These are phyloP conservation scores for Phaenicophaeus curvirostris DNA, from an alignment of 2,797 vertebrate species.

Conservation along the genomic window DNA sequence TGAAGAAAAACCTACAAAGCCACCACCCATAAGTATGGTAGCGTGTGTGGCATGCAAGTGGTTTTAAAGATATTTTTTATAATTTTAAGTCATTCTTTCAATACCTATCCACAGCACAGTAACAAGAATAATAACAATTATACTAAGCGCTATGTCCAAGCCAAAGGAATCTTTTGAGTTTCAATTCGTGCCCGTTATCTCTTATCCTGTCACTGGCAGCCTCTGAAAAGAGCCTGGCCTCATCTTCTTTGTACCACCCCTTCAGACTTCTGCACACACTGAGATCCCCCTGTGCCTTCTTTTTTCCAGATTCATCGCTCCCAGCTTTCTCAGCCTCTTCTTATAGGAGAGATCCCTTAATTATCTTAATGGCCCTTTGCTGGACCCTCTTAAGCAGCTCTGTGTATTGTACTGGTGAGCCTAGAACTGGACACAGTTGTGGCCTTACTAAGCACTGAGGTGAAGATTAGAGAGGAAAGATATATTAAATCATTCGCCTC, in stretches of 20 bases:
- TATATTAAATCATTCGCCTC: rapidly evolving
- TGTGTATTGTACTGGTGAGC: not conserved
- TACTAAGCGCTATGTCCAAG: not conserved
- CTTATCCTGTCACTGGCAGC: not conserved
- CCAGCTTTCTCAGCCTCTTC: not conserved
- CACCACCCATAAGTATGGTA: not conserved
- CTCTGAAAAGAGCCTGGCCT: not conserved
- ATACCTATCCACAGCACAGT: no score
- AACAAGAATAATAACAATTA: no score
- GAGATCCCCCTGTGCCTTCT: not conserved
- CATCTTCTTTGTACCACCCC: not conserved
- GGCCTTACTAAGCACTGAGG: not conserved
- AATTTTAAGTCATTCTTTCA: not conserved
- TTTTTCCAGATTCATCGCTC: not conserved
- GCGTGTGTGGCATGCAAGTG: not conserved
- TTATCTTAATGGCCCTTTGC: not conserved
- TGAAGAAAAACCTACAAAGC: not conserved
- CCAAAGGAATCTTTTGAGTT: not conserved
- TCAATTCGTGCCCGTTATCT: not conserved
- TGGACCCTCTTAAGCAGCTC: not conserved
- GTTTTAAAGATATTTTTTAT: not conserved
- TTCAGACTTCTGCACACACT: not conserved
- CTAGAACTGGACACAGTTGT: not conserved
- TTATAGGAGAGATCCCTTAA: not conserved
- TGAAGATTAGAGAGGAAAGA: not conserved